Conservation (phyloP, 1,140 invertebrate genomes). For the Hesperophylax magnus region DNA sequence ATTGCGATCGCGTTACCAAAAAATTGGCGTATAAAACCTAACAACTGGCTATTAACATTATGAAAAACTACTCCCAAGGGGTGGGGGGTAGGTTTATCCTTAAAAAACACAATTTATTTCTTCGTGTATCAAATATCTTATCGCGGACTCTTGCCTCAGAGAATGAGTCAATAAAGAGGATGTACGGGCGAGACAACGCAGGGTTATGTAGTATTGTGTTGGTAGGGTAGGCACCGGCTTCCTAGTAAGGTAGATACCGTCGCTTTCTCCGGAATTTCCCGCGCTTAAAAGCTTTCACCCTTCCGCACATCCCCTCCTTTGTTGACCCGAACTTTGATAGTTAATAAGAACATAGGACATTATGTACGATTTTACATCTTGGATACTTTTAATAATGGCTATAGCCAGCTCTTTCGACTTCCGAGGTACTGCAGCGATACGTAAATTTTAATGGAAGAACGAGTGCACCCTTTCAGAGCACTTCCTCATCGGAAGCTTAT, state of each 20-base stretch:
- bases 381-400: too few relatives aligned
- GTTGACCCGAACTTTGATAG: constrained; percentile 32
- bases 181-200: not conserved
- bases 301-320: constrained; percentile 6
- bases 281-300: constrained; percentile 28
- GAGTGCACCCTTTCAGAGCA: too few relatives aligned
- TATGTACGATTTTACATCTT: constrained; percentile 4
- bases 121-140: not conserved
- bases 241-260: not conserved
- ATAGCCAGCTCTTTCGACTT: too few relatives aligned
- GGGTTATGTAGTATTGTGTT: not conserved
- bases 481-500: too few relatives aligned
- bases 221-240: not conserved
- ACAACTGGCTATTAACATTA: too few relatives aligned
- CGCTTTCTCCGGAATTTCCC: not conserved
- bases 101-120: not conserved
- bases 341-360: constrained; percentile 36
- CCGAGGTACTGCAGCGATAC: too few relatives aligned
- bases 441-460: too few relatives aligned
- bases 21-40: too few relatives aligned
- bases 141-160: not conserved
- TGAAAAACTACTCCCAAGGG: not conserved
- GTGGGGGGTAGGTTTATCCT: not conserved
- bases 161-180: constrained; percentile 7
- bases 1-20: too few relatives aligned